These are phyloP conservation scores for Plecturocebus donacophilus DNA, from an alignment of 2,113 vertebrate genomes.

Conservation along the genomic window DNA sequence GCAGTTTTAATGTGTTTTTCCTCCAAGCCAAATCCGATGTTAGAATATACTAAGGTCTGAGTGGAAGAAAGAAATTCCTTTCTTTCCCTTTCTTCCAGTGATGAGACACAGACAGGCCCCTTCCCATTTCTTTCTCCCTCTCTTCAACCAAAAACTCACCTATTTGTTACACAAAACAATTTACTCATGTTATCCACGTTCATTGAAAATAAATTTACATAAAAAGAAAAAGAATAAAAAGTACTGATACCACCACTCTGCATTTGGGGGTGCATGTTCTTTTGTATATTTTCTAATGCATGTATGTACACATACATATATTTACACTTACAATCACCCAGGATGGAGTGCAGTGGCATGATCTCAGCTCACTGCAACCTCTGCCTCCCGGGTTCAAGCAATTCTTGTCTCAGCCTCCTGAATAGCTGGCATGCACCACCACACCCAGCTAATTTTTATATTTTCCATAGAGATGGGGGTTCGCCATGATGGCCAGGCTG, in stretches of 20 bases:
- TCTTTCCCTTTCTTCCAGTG: background rate
- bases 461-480: no score
- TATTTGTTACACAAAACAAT: background rate
- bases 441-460: no score
- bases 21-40: background rate
- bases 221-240: background rate
- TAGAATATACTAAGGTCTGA: background rate
- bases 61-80: background rate
- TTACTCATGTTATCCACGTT: background rate
- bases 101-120: background rate
- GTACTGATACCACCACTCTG: background rate
- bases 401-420: no score
- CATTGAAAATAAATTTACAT: background rate
- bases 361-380: no score
- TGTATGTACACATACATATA: background rate
- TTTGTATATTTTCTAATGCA: background rate
- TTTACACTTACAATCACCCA: background rate
- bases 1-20: background rate
- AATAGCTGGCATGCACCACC: no score
- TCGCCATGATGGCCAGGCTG: no score
- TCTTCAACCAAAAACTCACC: conserved; percentile 16
- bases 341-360: no score
- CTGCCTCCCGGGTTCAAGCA: no score
- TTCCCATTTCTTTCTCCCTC: background rate
- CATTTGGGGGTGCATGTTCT: background rate